phyloP scores from a whole-genome alignment of 2,113 vertebrate species.

The Platanista minor region DNA sequence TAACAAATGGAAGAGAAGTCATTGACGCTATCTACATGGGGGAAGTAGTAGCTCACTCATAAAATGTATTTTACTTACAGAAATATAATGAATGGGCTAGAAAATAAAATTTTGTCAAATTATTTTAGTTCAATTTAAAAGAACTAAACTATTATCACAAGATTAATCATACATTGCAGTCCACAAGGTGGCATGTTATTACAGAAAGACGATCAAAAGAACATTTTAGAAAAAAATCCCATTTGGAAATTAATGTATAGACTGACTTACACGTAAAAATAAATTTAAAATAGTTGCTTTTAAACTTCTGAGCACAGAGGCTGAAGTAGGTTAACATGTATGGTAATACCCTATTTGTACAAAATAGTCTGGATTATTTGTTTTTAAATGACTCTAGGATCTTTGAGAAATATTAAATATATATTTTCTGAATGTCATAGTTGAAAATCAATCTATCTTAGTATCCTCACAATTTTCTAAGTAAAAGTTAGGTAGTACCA shows the following conservation, averaged over 20 bases:
- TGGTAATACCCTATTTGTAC: not conserved
- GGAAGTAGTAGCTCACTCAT: not conserved
- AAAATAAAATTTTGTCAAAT: not conserved
- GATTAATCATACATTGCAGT: not conserved
- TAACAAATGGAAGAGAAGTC: not conserved
- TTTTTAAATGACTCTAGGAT: not conserved
- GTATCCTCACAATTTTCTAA: not conserved
- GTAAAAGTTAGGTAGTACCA: slow-evolving; percentile 71
- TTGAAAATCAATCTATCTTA: not conserved
- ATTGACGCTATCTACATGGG: not conserved
- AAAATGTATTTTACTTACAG: not conserved
- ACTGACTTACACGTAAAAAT: not conserved
- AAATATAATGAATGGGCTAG: not conserved
- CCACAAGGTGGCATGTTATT: not conserved
- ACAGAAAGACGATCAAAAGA: not conserved
- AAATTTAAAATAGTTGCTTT: not conserved
- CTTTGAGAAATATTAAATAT: slow-evolving; percentile 34
- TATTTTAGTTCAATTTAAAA: slow-evolving; percentile 22
- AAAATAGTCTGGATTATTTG: not conserved
- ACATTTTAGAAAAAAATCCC: not conserved
- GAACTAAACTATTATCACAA: not conserved
- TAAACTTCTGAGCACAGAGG: not conserved
- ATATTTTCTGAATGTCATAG: not conserved
- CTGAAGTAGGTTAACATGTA: not conserved
- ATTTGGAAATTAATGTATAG: not conserved